Base-by-base conservation (phyloP, 2,113 vertebrate genomes). In the Dipodomys spectabilis region DNA sequence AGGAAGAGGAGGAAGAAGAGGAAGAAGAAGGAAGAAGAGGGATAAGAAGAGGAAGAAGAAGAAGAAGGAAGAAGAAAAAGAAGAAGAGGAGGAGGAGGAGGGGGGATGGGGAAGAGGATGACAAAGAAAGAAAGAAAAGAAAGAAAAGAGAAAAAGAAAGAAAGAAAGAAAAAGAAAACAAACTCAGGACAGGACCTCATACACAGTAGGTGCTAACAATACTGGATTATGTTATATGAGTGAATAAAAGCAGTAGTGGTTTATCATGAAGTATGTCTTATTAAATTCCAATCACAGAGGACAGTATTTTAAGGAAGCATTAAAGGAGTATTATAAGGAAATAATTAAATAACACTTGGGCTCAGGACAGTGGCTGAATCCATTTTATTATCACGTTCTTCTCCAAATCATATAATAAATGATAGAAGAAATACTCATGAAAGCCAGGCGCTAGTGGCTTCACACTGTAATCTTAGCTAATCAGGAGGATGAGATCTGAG, bases 281-380 rank as follows among this genome's bases (percentile, higher is more conserved):
- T 93, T 94, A 95, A 94, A 91, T 94, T 79, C 13, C 7, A 94
- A 57, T 45, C 65, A 94, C 32, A 90, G 60, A 92, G 22, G 53
- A 5, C 13, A 74, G 23, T 82, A 72, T 80, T 92, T 30, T 6
- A 71, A 13, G 53, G 53, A 57, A 13, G 53, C 53, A 57, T 57
- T 16, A 57, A 16, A 16, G 53, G 53, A 18, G 78, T 75, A 91
- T 73, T 73, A 60, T 69, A 88, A 93, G 57, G 79, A 80, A 32
- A 53, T 83, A 89, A 82, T 44, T 68, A 91, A 49, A 90, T 11
- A 16, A 68, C 6, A 81, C 71, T 35, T 88, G 69, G 15, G 60
- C 44, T 90, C 57, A 65, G 82, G 77, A 90, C 4, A 82, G 64
- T 86, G 45, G 18, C 22, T 44, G 60, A 82, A 82, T 82, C 81